phyloP scores from a whole-genome alignment of 2,888 invertebrate species.

The Nematopogon swammerdamellus region DNA sequence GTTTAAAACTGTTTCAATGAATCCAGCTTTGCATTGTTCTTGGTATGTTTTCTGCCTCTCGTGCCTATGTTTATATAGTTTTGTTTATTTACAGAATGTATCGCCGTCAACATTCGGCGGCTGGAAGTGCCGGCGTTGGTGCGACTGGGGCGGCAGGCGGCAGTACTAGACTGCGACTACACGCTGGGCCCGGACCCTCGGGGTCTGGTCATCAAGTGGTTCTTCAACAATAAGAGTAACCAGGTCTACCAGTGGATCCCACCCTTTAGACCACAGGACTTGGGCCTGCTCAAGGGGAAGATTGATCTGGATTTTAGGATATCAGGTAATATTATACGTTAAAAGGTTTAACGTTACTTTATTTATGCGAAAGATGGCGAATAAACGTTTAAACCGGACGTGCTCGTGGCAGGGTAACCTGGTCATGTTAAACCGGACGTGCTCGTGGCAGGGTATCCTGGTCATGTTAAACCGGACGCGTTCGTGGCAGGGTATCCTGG shows the following conservation, averaged over 20 bases:
- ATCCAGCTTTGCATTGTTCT: too few species aligned
- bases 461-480: too few species aligned
- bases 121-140: slow-evolving; percentile 40
- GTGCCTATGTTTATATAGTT: too few species aligned
- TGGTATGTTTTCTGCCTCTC: too few species aligned
- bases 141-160: slow-evolving; percentile 30
- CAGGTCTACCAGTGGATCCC: slow-evolving; percentile 52
- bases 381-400: too few species aligned
- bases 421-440: too few species aligned
- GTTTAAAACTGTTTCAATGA: too few species aligned
- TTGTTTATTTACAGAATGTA: slow-evolving; percentile 30
- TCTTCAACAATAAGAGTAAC: slow-evolving; percentile 45
- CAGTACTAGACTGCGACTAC: slow-evolving; percentile 17
- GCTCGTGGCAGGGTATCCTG: too few species aligned
- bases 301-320: slow-evolving; percentile 39
- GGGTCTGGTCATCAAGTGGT: slow-evolving; percentile 49
- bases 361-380: too few species aligned
- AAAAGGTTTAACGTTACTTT: neutral
- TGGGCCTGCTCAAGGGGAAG: slow-evolving; percentile 45
- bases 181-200: slow-evolving; percentile 13
- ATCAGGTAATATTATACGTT: slow-evolving; percentile 27
- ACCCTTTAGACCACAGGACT: slow-evolving; percentile 38
- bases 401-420: too few species aligned
- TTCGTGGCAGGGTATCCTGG: too few species aligned
- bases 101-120: slow-evolving; percentile 43